Base-by-base conservation (phyloP, 2,797 vertebrate genomes). In the Morelia viridis region DNA sequence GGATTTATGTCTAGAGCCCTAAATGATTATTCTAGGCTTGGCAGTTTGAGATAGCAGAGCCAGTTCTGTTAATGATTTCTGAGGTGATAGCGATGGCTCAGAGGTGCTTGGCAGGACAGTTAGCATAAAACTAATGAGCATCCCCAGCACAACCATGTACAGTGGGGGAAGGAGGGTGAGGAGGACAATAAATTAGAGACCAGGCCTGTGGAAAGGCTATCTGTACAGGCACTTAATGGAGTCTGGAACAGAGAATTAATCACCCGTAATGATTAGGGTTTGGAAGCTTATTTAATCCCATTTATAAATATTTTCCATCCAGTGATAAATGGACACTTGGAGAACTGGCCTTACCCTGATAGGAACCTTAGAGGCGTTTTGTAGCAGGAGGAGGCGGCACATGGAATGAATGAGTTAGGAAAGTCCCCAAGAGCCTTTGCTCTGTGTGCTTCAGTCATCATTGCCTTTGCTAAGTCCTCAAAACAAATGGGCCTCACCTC, bases 81-180 rank as follows among this genome's bases (percentile, higher is more conserved):
- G 96, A 97, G 97, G 98, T 97, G 98, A 98, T 92, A 93, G 96
- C 96, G 96, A 97, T 97, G 97, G 96, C 97, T 98, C 94, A 94
- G 97, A 98, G 97, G 96, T 97, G 96, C 96, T 94, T 96, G 94
- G 97, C 96, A 97, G 97, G 98, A 97, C 90, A 96, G 96, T 97
- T 96, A 96, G 96, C 96, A 96, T 97, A 97, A 97, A 97, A 94
- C 96, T 98, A 98, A 99, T 98, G 98, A 98, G 97, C 97, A 98
- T 98, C 95, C 95, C 95, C 93, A 97, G 98, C 97, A 95, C 0
- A 90, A 95, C 93, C 95, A 94, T 91, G 87, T 89, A 71, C 95
- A 83, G 84, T 95, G 93, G 92, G 93, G 94, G 88, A 89, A 87
- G 86, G 92, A 90, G 71, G 17, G 93, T 83, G 50, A 64, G 62